A percentile compares a stretch with the other conserved stretches of the same genome.
phyloP scores from a whole-genome alignment of 2,888 invertebrate genomes.

The Rhyacophila evoluta region DNA sequence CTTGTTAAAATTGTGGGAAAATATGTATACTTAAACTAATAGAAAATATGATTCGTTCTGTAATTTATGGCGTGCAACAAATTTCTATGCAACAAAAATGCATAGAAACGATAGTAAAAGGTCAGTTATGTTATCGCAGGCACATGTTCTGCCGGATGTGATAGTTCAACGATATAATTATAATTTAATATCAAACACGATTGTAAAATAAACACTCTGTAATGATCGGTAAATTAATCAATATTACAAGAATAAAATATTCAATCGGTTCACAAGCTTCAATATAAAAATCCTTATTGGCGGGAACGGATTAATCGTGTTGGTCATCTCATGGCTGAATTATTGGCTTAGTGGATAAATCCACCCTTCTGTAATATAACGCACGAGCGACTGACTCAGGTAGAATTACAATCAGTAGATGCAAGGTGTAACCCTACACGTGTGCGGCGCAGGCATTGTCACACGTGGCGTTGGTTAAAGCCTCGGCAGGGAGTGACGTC shows the following conservation, averaged over 20 bases:
- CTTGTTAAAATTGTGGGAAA: not conserved
- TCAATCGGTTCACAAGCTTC: not conserved
- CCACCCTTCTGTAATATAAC: constrained; percentile 7
- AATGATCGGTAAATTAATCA: no score
- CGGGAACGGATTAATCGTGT: not conserved
- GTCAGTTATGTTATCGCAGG: not conserved
- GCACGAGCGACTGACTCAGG: constrained; percentile 15
- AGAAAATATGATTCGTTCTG: no score
- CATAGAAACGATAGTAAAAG: not conserved
- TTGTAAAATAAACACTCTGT: not conserved
- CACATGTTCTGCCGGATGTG: no score
- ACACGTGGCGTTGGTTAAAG: not conserved
- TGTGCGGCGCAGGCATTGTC: not conserved
- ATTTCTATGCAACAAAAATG: not conserved
- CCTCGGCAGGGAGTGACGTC: not conserved
- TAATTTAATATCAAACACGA: not conserved
- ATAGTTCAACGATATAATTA: no score
- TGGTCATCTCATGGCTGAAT: constrained; percentile 1
- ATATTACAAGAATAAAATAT: no score
- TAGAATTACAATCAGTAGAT: not conserved
- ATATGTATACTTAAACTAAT: not conserved
- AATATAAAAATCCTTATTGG: not conserved
- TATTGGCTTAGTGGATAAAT: constrained; percentile 3
- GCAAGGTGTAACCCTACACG: not conserved
- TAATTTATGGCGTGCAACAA: no score